Evolutionary conservation across 2,888 invertebrate species (phyloP), one percentile per base, ranked within the genome.

Genomic region (Pantelozetes paolii): DNA sequence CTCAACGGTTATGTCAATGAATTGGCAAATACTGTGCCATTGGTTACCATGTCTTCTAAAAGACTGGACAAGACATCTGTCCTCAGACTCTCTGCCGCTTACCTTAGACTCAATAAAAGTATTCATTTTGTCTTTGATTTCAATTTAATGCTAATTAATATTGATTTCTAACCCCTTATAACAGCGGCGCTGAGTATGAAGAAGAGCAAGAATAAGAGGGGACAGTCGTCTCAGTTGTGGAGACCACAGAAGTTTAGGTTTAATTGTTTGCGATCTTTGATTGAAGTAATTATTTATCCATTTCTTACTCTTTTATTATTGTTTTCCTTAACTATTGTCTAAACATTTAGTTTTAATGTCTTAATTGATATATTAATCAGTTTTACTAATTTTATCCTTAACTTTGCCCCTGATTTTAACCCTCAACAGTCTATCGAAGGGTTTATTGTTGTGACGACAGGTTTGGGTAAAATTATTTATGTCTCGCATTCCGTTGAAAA

Each of bases 11-110:
- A 89, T 81, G 92, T 96, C 79, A 87, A 87, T 75, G 89, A 91
- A 81, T 86, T 95, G 82, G 90, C 91, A 77, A 85, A 88, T 64
- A 86, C 93, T 80, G 88, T 94, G 77, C 91, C 93, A n/a, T 88
- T 90, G 82, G 89, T 93, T 74, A 87, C 90, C 62, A 88, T 88
- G 81, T 90, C 92, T 77, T 88, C 90, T 71, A 89, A 92, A 78
- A 88, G 90, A 80, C 88, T 94, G 81, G 94, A 95, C 84, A 95
- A 95, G 84, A 94, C 94, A 30, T 91, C 92, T 78, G 89, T 94
- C 69, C 85, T 96, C 72, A 86, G 94, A 78, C 87, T 94, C 75
- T 89, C 92, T 1, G 92, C 93, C 71, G 90, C 91, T 79, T 91
- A 89, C 82, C 86, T 95, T 54, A 87, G 94, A 74, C 87, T 92